phyloP scores from a whole-genome alignment of 2,888 invertebrate genomes.

The Andrena marginata region DNA sequence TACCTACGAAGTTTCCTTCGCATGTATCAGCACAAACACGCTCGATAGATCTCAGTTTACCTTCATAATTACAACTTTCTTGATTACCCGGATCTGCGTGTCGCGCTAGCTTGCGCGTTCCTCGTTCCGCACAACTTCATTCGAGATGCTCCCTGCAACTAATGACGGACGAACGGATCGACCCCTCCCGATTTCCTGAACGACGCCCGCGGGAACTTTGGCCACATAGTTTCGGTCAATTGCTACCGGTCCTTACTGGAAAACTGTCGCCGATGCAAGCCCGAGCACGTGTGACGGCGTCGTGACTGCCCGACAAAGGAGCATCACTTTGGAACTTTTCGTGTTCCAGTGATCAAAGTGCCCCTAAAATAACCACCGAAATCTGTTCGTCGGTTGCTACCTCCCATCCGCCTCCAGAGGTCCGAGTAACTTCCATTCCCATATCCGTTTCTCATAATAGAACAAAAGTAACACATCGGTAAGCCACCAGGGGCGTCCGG shows the following conservation, averaged over 20 bases:
- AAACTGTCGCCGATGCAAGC: neutral
- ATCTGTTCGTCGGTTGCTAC: neutral
- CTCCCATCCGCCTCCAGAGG: neutral
- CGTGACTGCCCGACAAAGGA: too few relatives aligned
- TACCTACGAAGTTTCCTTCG: too few relatives aligned
- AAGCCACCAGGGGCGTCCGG: neutral
- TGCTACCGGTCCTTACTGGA: neutral
- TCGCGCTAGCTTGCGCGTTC: neutral
- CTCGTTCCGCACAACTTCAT: neutral
- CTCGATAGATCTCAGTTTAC: neutral
- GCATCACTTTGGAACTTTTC: too few relatives aligned
- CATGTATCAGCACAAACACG: too few relatives aligned
- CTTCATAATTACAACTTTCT: neutral
- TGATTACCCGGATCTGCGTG: neutral
- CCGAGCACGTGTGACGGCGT: neutral
- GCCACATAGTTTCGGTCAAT: neutral
- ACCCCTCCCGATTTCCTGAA: neutral
- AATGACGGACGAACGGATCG: neutral
- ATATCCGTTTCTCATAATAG: neutral
- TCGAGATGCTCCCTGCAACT: neutral
- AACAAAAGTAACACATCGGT: neutral
- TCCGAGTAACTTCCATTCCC: neutral
- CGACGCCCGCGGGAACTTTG: neutral
- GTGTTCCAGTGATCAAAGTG: too few relatives aligned
- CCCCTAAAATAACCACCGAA: neutral